Conservation (phyloP, 2,888 invertebrate species). For the Polyommatus iphigenia region DNA sequence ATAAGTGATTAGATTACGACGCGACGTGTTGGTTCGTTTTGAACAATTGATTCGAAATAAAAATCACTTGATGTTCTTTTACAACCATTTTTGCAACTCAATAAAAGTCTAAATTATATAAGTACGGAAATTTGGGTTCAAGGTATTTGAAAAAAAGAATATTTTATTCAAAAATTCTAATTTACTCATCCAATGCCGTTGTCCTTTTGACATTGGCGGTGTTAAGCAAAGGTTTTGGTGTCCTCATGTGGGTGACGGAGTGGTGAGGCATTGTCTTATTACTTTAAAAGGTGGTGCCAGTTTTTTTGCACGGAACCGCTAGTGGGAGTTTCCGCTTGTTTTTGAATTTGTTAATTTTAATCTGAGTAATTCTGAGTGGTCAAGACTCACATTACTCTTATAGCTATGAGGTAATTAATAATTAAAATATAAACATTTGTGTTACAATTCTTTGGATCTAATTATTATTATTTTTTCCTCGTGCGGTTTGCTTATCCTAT, state of each 20-base stretch:
- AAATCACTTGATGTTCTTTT: no score
- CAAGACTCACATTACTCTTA: not conserved
- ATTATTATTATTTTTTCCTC: no score
- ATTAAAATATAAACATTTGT: no score
- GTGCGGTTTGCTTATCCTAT: no score
- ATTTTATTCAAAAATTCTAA: not conserved
- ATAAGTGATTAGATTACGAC: no score
- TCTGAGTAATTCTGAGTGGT: not conserved
- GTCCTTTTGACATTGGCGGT: conserved; percentile 16
- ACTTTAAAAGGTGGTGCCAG: conserved; percentile 65
- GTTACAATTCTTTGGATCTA: no score
- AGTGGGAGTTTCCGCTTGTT: conserved; percentile 54
- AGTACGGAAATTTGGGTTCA: not conserved
- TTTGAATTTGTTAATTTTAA: not conserved
- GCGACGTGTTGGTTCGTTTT: no score
- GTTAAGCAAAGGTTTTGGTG: conserved; percentile 16
- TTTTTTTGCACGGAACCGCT: conserved; percentile 50
- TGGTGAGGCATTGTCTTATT: conserved; percentile 78
- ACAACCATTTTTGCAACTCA: not conserved
- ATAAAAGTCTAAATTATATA: not conserved
- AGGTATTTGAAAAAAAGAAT: not conserved
- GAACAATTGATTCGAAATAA: not conserved
- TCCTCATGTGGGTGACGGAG: conserved; percentile 61
- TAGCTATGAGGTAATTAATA: not conserved
- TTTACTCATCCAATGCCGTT: conserved; percentile 5